Evolutionary conservation across 1,140 invertebrate genomes (phyloP).

Genomic region (Penaeus indicus): DNA sequence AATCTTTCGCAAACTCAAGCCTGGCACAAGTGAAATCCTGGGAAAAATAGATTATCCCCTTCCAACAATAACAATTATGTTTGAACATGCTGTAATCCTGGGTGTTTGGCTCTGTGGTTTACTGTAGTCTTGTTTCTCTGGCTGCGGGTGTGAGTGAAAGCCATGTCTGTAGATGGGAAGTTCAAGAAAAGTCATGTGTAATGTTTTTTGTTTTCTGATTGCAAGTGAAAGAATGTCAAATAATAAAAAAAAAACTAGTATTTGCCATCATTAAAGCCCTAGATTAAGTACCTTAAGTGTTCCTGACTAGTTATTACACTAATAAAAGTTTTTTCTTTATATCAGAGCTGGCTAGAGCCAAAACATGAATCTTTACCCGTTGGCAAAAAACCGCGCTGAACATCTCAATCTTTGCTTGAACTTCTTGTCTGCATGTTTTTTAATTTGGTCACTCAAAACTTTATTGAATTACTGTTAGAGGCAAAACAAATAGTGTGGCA

Average conservation of each 20-base stretch:
- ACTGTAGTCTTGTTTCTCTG: slow-evolving; percentile 61
- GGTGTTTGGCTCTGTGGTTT: slow-evolving; percentile 51
- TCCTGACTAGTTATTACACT: slow-evolving; percentile 54
- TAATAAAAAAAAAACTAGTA: slow-evolving; percentile 45
- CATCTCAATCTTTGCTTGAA: slow-evolving; percentile 63
- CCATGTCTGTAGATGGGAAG: slow-evolving; percentile 64
- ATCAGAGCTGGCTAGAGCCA: not conserved
- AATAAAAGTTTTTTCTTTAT: slow-evolving; percentile 22
- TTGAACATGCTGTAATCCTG: slow-evolving; percentile 3
- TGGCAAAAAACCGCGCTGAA: slow-evolving; percentile 50
- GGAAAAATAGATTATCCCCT: too few species aligned
- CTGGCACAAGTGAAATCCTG: too few species aligned
- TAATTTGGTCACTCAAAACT: slow-evolving; percentile 64
- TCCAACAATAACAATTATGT: too few species aligned
- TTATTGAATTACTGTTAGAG: slow-evolving; percentile 64
- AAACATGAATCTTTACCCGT: slow-evolving; percentile 44
- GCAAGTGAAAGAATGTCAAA: slow-evolving; percentile 51
- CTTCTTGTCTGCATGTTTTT: slow-evolving; percentile 64
- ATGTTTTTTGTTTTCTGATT: slow-evolving; percentile 61
- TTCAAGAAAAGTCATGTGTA: slow-evolving; percentile 63
- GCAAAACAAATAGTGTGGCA: slow-evolving; percentile 64
- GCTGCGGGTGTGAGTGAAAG: slow-evolving; percentile 64
- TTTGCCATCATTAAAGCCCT: slow-evolving; percentile 58
- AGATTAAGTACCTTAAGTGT: slow-evolving; percentile 61
- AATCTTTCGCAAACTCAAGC: too few species aligned